A percentile compares a stretch with the other conserved stretches of the same genome.
Evolutionary conservation across 2,113 vertebrate species (phyloP).

Genomic region (Dasyurus viverrinus): DNA sequence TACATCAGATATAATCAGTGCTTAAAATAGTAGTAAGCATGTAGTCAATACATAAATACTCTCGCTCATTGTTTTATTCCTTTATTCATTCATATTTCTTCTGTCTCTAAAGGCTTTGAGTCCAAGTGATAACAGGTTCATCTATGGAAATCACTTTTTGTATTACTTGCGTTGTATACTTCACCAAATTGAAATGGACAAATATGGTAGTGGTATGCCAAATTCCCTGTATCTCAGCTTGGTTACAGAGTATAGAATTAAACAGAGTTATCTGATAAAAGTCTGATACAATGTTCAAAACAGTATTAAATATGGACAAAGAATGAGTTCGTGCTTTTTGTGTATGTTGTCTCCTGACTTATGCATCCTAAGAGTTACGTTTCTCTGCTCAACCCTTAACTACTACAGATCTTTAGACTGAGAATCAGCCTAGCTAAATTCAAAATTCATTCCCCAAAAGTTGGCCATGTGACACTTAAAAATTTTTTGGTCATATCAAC

Average conservation of each 20-base stretch:
- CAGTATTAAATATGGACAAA: constrained; percentile 27
- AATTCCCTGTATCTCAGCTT: not conserved
- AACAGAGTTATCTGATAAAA: not conserved
- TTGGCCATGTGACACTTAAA: too few species aligned
- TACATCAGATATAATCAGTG: not conserved
- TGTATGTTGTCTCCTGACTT: not conserved
- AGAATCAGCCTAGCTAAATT: not conserved
- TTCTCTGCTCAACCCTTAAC: too few species aligned
- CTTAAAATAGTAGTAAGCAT: not conserved
- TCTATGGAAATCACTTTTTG: not conserved
- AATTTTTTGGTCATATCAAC: too few species aligned
- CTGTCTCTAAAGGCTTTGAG: not conserved
- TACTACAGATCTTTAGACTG: not conserved
- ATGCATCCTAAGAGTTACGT: not conserved
- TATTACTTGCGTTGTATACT: too few species aligned
- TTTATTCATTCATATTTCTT: not conserved
- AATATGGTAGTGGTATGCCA: constrained; percentile 3
- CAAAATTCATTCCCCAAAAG: not conserved
- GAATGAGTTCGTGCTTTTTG: not conserved
- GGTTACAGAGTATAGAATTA: not conserved
- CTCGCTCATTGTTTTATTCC: not conserved
- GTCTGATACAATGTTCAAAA: not conserved
- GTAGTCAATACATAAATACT: not conserved
- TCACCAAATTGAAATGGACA: too few species aligned
- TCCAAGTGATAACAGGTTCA: not conserved